phyloP scores from a whole-genome alignment of 2,113 vertebrate genomes.

The Xiphophorus couchianus region DNA sequence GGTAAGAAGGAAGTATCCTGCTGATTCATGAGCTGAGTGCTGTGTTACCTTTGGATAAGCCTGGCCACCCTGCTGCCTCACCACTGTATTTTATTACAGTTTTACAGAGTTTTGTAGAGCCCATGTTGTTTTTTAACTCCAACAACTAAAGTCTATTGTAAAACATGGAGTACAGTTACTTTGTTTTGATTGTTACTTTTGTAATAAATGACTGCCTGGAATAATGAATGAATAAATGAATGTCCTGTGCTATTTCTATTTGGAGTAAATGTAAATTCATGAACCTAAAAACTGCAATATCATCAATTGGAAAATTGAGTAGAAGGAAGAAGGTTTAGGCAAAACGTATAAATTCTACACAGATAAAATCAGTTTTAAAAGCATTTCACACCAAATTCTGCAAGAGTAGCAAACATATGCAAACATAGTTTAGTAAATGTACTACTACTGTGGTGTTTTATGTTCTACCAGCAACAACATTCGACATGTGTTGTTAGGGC shows the following conservation, averaged over 20 bases:
- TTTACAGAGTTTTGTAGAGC: conserved; percentile 86
- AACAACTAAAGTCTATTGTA: conserved; percentile 69
- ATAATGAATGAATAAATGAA: background rate
- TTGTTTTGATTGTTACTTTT: conserved; percentile 5
- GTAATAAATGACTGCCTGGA: background rate
- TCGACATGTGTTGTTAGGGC: background rate
- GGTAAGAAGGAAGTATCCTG: conserved; percentile 86
- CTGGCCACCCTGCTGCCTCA: conserved; percentile 83
- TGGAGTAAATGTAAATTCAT: background rate
- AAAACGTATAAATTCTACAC: too few species aligned
- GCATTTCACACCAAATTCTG: too few species aligned
- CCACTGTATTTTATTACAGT: conserved; percentile 83
- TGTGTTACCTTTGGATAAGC: conserved; percentile 92
- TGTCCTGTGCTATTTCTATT: background rate
- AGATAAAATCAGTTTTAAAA: too few species aligned
- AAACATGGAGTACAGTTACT: background rate
- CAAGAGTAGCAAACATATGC: too few species aligned
- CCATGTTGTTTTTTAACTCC: conserved; percentile 81
- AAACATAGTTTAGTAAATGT: too few species aligned
- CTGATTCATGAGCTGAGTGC: conserved; percentile 84
- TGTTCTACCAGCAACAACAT: background rate
- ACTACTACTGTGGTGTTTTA: too few species aligned
- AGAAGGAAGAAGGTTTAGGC: too few species aligned
- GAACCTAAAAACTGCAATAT: too few species aligned
- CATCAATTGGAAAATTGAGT: too few species aligned